These are phyloP conservation scores for Megalops cyprinoides DNA, from an alignment of 2,797 vertebrate genomes.

Conservation along the genomic window DNA sequence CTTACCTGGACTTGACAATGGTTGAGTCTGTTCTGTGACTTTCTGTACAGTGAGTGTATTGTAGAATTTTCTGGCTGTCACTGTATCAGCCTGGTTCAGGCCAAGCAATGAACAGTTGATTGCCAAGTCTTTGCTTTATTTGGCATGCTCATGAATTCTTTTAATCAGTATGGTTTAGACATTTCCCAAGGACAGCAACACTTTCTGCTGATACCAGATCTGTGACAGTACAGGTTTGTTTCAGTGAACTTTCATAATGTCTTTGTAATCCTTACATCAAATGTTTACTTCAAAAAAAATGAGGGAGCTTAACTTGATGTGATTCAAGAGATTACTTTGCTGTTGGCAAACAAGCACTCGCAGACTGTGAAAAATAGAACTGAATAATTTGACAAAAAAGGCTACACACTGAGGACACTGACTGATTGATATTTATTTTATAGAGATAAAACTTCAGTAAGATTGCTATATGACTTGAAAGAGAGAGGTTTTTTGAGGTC, in stretches of 20 bases:
- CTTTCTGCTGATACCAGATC: not conserved
- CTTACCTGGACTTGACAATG: not conserved
- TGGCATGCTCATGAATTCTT: slow-evolving; percentile 24
- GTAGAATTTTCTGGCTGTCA: slow-evolving; percentile 50
- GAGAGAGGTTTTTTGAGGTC: no score
- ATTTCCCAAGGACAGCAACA: slow-evolving; percentile 56
- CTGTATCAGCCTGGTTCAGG: slow-evolving; percentile 53
- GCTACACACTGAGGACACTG: no score
- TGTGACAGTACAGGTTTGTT: not conserved
- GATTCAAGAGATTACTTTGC: not conserved
- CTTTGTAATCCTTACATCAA: not conserved
- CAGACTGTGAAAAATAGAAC: no score
- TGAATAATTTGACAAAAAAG: no score
- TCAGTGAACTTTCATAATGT: not conserved
- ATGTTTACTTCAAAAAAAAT: not conserved
- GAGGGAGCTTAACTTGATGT: not conserved
- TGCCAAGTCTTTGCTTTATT: slow-evolving; percentile 35
- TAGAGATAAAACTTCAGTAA: no score
- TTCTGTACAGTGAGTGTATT: slow-evolving; percentile 49
- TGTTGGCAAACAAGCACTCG: no score
- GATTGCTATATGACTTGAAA: no score
- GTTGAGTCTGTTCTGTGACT: slow-evolving; percentile 4
- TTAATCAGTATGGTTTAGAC: slow-evolving; percentile 63
- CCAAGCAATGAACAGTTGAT: slow-evolving; percentile 69
- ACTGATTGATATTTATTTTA: no score